phyloP scores from a whole-genome alignment of 1,140 invertebrate genomes.

The Atopsyche davidsoni region DNA sequence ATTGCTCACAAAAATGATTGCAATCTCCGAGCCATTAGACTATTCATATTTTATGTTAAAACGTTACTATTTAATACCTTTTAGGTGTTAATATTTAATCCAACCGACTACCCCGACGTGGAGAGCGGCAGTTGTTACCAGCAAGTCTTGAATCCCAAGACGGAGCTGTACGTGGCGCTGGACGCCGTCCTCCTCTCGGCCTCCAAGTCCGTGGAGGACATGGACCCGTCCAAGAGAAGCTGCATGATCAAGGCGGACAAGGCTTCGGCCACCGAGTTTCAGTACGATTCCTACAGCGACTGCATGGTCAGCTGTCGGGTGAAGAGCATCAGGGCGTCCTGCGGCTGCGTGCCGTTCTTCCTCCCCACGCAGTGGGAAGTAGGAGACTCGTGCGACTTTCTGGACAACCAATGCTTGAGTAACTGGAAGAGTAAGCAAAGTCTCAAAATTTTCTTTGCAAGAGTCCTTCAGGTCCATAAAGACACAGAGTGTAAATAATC shows the following conservation, averaged over 20 bases:
- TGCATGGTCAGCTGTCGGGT: conserved; percentile 51
- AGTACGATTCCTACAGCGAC: conserved; percentile 41
- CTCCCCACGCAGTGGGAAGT: conserved; percentile 41
- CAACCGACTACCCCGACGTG: conserved; percentile 45
- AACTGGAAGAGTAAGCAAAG: conserved; percentile 27
- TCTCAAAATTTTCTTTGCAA: too few relatives aligned
- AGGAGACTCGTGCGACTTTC: conserved; percentile 43
- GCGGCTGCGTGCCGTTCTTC: conserved; percentile 51
- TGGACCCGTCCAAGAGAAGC: conserved; percentile 34
- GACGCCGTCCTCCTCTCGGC: conserved; percentile 40
- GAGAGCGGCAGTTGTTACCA: conserved; percentile 43
- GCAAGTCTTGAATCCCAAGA: conserved; percentile 39
- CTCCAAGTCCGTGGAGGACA: conserved; percentile 40
- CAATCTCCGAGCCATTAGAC: too few relatives aligned
- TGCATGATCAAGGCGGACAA: conserved; percentile 47
- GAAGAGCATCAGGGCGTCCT: conserved; percentile 44
- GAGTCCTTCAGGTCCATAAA: too few relatives aligned
- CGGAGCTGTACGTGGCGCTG: conserved; percentile 32
- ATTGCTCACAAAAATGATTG: too few relatives aligned
- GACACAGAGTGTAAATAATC: too few relatives aligned
- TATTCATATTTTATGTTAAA: too few relatives aligned
- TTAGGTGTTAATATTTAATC: conserved; percentile 44
- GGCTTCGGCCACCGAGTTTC: conserved; percentile 7
- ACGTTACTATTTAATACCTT: conserved; percentile 11
- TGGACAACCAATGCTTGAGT: conserved; percentile 38